Evolutionary conservation across 2,113 vertebrate genomes (phyloP), one percentile per base, ranked within the genome.

Genomic region (Balaeniceps rex): DNA sequence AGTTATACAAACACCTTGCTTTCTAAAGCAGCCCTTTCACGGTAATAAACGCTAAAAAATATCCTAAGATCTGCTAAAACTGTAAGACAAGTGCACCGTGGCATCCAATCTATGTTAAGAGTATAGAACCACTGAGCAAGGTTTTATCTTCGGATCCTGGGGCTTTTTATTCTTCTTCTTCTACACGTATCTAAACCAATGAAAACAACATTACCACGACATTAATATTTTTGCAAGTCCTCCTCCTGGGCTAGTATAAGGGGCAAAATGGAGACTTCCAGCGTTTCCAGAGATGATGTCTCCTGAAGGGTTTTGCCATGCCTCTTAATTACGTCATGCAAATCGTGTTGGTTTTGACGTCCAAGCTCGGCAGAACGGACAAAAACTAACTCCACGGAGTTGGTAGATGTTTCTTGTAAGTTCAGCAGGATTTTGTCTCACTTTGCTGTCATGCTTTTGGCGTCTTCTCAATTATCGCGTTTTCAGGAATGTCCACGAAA

Each of bases 341-440:
- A 79, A 79, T 31, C 1, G 33, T 6, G 29, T 44, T 44, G 46
- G 46, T 40, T 80, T 61, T 55, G 29, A 88, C 0, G 2, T 65
- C 36, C 58, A 34, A 57, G 1, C 0, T 0, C 4, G 0, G 23
- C 42, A 63, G n/a, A 93, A 66, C 1, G 22, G 40, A 44, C 19
- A 33, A 46, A 46, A 40, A 19, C 17, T 36, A 55, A 25, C 52
- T 66, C 34, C 80, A 21, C 13, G 10, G 25, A 68, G 61, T 2
- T 61, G 54, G 28, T 29, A 65, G 61, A 12, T 21, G 10, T 31
- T 66, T 58, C n/a, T 51, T 44, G 33, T 38, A 64, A 47, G 5
- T 64, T 80, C 60, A 49, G 26, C 6, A 13, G 29, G 10, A 51
- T 61, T 52, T 70, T 40, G 10, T 46, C 57, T 51, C 28, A 0